Conservation (phyloP, 1,140 invertebrate genomes). For the Meteorus sp. region DNA sequence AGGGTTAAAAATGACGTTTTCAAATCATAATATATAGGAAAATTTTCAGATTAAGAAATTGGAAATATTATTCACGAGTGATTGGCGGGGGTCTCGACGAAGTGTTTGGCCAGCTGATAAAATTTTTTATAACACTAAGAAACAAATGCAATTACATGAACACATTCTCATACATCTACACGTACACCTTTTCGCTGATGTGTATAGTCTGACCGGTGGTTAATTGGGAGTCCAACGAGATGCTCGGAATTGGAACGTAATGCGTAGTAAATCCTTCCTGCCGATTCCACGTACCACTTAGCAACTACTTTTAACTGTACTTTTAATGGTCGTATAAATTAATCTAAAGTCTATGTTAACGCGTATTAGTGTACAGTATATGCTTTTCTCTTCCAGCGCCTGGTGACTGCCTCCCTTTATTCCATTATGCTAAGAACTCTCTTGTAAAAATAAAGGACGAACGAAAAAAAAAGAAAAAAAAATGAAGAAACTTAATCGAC, state of each 20-base stretch:
- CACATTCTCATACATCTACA: no score
- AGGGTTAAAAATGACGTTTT: no score
- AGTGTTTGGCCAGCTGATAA: not conserved
- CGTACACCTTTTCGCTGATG: not conserved
- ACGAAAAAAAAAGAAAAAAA: constrained; percentile 6
- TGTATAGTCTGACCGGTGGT: not conserved
- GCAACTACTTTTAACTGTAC: constrained; percentile 27
- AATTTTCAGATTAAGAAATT: no score
- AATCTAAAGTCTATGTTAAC: constrained; percentile 29
- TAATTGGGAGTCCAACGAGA: constrained; percentile 4
- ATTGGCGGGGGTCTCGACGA: constrained; percentile 3
- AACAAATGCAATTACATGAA: no score
- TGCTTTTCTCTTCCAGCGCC: constrained; percentile 33
- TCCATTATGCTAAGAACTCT: not conserved
- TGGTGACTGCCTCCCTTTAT: constrained; percentile 30
- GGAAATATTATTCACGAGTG: no score
- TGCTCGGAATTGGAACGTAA: constrained; percentile 28
- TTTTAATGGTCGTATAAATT: constrained; percentile 21
- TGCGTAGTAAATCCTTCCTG: constrained; percentile 31
- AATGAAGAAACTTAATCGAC: not conserved
- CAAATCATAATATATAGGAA: no score
- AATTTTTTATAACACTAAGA: no score
- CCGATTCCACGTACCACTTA: constrained; percentile 31
- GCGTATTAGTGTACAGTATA: constrained; percentile 27
- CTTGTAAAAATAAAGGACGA: not conserved